Evolutionary conservation across 2,113 vertebrate species (phyloP), one percentile per base, ranked within the genome.

Genomic region (Corynorhinus townsendii): DNA sequence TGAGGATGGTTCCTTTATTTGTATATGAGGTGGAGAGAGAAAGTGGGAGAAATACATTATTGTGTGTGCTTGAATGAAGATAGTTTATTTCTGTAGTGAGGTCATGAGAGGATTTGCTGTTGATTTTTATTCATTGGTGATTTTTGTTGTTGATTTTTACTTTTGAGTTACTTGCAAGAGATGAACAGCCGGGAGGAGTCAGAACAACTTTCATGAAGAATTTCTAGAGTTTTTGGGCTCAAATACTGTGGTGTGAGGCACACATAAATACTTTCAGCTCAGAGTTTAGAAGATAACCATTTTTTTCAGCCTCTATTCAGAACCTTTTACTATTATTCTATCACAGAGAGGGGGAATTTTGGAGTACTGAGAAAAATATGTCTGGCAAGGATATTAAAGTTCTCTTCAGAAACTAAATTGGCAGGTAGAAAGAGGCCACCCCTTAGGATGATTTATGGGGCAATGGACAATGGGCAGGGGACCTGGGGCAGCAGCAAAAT

Each of bases 111-210:
- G 6, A 35, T 94, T 92, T 30, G 43, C 59, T 71, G 20, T 71
- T 88, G 6, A 83, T 49, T 84, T 86, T 94, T 47, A 93, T 89
- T 75, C 59, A 59, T 20, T 7, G 22, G 17, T 76, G 17, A 2
- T 47, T 94, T 95, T 85, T 54, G 24, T 81, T 62, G 49, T 86
- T 83, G 2, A 86, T 49, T 91, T 88, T 94, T 43, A 94, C 16
- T 83, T 93, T 73, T 75, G 26, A 89, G 5, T 49, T 76, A 76
- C 69, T 90, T 90, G 16, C 2, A 56, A 40, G 45, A 64, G 33
- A 43, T 85, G 14, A 69, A 12, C 10, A 71, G 17, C 5, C 73
- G 26, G 71, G 16, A 38, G 22, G 30, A 90, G 14, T n/a, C 7
- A 89, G 5, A 62, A 86, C 73, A 72, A 75, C 3, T 56, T 89